Base-by-base conservation (phyloP, 1,140 invertebrate genomes). In the Cepaea nemoralis region DNA sequence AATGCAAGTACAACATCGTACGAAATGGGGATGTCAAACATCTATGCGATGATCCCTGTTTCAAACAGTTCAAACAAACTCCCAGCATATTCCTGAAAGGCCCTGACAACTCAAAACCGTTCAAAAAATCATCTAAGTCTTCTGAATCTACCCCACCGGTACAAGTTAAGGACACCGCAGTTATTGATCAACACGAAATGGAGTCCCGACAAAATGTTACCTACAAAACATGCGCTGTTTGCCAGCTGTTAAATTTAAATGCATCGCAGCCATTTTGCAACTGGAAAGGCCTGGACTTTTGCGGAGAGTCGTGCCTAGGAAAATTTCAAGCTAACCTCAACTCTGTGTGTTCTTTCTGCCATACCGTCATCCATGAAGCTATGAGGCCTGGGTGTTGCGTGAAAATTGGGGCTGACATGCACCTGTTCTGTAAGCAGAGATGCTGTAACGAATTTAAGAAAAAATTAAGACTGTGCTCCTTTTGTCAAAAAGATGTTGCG, bases 271-370 rank as follows among this genome's bases (percentile, higher is more conserved):
- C 85, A 55, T 89, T 89, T 79, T 84, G 87, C n/a, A 87, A 94
- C 0, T 98, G 97, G 97, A 96, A 97, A 92, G 96, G 96, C 0
- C 96, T 98, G 95, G 96, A 97, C 88, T 98, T 97, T 89, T 98
- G 97, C 90, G 95, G 96, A 82, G 96, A 97, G 88, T 93, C 94
- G 66, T 98, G 97, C 91, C 93, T 98, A 78, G 95, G 95, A 0
- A 90, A 90, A 79, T 90, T 87, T 73, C 87, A 90, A 80, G 73
- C 76, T 39, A 85, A 67, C 31, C 81, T 90, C 16, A 85, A 83
- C 37, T 77, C 83, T n/a, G 82, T 86, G 6, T 98, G 97, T 91
- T 93, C 95, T 27, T 95, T 95, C 85, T 99, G 97, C 90, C 94
- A 95, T 82, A 94, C 93, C 69, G 78, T 82, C 27, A 85, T 91